Conservation (phyloP, 2,888 invertebrate genomes). For the Baccha elongata region DNA sequence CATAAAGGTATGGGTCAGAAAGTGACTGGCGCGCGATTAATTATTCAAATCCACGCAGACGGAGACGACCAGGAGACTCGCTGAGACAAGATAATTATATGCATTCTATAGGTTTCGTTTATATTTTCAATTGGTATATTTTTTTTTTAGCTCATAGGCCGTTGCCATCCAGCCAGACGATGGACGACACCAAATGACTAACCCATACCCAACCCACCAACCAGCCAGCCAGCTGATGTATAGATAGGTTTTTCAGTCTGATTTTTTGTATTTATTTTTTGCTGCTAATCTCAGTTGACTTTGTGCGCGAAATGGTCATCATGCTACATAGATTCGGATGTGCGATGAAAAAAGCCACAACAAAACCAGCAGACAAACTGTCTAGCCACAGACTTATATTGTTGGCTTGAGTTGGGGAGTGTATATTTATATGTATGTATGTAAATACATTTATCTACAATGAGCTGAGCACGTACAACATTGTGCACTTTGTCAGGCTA, state of each 20-base stretch:
- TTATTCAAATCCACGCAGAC: slow-evolving; percentile 81
- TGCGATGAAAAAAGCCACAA: slow-evolving; percentile 60
- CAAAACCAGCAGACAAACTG: slow-evolving; percentile 72
- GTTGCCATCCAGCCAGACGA: slow-evolving; percentile 35
- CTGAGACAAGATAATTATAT: slow-evolving; percentile 79
- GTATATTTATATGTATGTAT: neutral
- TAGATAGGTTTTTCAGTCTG: slow-evolving; percentile 11
- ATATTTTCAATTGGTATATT: slow-evolving; percentile 62
- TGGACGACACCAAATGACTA: neutral
- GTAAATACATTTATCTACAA: neutral
- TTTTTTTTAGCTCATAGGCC: slow-evolving; percentile 52
- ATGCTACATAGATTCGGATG: slow-evolving; percentile 48
- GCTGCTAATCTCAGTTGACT: slow-evolving; percentile 47
- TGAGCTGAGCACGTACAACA: slow-evolving; percentile 22
- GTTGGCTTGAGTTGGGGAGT: neutral
- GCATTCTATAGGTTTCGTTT: slow-evolving; percentile 76
- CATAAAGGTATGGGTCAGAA: slow-evolving; percentile 40
- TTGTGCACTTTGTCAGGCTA: slow-evolving; percentile 6
- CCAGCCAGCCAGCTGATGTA: slow-evolving; percentile 9
- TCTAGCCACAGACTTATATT: slow-evolving; percentile 60
- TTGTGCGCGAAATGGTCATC: slow-evolving; percentile 60
- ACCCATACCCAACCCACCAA: slow-evolving; percentile 1
- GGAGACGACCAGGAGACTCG: slow-evolving; percentile 15
- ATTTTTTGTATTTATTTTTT: neutral
- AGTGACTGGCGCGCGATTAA: slow-evolving; percentile 77